Base-by-base conservation (phyloP, 1,140 invertebrate genomes). In the Oscheius sp. region DNA sequence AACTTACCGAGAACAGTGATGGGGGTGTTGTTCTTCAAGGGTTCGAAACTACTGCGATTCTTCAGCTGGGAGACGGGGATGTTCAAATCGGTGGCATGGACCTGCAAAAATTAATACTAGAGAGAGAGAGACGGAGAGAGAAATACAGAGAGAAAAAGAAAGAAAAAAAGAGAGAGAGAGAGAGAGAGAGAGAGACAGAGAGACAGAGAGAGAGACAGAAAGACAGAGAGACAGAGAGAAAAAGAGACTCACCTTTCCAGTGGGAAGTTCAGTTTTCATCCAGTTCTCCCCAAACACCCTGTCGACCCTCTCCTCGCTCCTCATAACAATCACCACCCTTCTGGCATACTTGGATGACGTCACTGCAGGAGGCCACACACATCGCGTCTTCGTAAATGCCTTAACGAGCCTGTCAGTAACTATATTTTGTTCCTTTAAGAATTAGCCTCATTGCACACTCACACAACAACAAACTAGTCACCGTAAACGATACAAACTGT, bases 11-110 rank as follows among this genome's bases (percentile, higher is more conserved):
- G 87, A 46, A 91, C 91, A 4, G 94, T 96, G 63, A 96, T 85
- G 35, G 94, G 94, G 34, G 90, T 90, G 84, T 97, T 94, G 77
- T 90, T 90, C 55, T 89, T 87, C 85, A 90, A 93, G 32, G 90
- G 89, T 15, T 20, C 15, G 49, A 4, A 4, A 7, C n/a, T 42
- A 4, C 15, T 23, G 49, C 28, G 61, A 68, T 61, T 89, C 86
- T 18, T 89, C 88, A 45, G 87, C 87, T n/a, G 83, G 84, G 29
- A 80, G 81, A 58, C 88, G 77, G 93, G 94, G 90, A 95, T 91
- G 79, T 97, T 97, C 20, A 96, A 85, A 84, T 96, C 93, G 80
- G 91, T 91, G 15, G 91, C 29, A 36, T 68, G 20, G 2, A 52
- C 23, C 49, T 63, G 34, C 4, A 52, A 23, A 52, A 3, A 61